Evolutionary conservation across 2,888 invertebrate species (phyloP), one percentile per base, ranked within the genome.

Genomic region (Dyspetes luteomarginatus): DNA sequence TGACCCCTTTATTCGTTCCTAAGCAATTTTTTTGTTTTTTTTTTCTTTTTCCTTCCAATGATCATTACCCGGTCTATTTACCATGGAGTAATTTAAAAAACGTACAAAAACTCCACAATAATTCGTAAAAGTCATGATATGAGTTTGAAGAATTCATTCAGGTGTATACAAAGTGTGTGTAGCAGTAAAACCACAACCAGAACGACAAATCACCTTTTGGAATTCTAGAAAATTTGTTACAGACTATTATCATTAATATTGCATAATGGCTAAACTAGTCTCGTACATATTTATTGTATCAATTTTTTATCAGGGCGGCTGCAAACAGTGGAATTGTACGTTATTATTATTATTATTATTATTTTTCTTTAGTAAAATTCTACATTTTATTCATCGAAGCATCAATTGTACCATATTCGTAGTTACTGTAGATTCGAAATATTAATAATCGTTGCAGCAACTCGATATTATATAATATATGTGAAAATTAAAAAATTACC

Each of bases 221-320:
- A 83, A 80, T 81, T 85, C 75, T 78, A 80, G 72, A 71, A 52
- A 78, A 79, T 83, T 85, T 83, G 74, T 83, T 84, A 84, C 83
- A 81, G 69, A 81, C 85, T 85, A 84, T 85, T 83, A 84, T 83
- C 76, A 68, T 84, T 84, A 82, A 84, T 85, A 84, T 86, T 85
- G 83, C 84, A 55, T 83, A 83, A 83, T 78, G 83, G 82, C 77
- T 82, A 76, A 50, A 82, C 82, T 83, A 84, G n/a, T 83, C 83
- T 79, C 77, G 80, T 80, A 83, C 71, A 68, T 73, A 73, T 77
- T 83, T 84, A 84, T 83, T 84, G 80, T 83, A 78, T 78, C 80
- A 26, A 52, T 58, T 30, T 22, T 67, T 74, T 36, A 3, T 17
- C 58, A 58, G 82, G 81, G 69, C 65, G 82, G 77, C 65, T 76